phyloP scores from a whole-genome alignment of 2,113 vertebrate species.

The Hydrolagus affinis region DNA sequence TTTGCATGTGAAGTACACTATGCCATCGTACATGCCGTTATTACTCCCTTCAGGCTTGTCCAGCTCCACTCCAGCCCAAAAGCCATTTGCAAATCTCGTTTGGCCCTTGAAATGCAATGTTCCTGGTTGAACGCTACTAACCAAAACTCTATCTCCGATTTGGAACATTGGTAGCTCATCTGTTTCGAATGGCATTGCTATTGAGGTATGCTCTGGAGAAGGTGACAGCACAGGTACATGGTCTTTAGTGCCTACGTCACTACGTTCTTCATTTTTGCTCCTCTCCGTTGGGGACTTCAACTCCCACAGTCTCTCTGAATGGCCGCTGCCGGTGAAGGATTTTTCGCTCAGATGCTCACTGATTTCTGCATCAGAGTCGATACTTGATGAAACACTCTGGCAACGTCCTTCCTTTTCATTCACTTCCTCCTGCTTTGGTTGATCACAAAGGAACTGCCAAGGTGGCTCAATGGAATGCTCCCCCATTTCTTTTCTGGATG shows the following conservation, averaged over 20 bases:
- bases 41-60: slow-evolving; percentile 88
- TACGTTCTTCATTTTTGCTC: slow-evolving; percentile 48
- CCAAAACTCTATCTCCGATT: slow-evolving; percentile 78
- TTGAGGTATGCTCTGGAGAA: slow-evolving; percentile 37
- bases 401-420: not conserved
- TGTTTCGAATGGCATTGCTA: slow-evolving; percentile 37
- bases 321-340: slow-evolving; percentile 50
- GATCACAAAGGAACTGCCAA: not conserved
- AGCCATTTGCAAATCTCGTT: slow-evolving; percentile 80
- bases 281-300: slow-evolving; percentile 52
- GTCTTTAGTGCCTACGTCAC: slow-evolving; percentile 45
- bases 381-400: not conserved
- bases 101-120: slow-evolving; percentile 79
- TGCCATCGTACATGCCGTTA: slow-evolving; percentile 74
- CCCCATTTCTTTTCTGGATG: slow-evolving; percentile 41
- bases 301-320: slow-evolving; percentile 60
- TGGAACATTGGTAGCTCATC: slow-evolving; percentile 63
- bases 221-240: slow-evolving; percentile 34
- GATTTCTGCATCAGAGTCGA: slow-evolving; percentile 65
- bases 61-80: slow-evolving; percentile 89
- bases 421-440: not conserved
- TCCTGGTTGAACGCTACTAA: slow-evolving; percentile 79
- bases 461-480: slow-evolving; percentile 37
- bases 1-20: slow-evolving; percentile 76
- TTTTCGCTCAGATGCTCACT: slow-evolving; percentile 62